Evolutionary conservation across 2,888 invertebrate species (phyloP), one percentile per base, ranked within the genome.

Genomic region (Xanthia togata): DNA sequence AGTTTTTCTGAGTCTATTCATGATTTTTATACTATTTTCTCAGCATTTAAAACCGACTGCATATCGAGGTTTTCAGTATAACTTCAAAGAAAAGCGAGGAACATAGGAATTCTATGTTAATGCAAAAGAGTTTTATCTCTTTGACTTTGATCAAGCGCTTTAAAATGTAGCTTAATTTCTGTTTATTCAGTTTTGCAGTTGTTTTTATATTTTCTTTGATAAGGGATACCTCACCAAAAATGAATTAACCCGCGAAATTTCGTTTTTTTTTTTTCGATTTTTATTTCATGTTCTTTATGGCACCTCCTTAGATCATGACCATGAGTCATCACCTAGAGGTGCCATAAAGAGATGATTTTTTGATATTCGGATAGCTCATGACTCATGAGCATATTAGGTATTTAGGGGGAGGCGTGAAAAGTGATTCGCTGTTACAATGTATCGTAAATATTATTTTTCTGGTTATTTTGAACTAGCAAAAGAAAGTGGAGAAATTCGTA

Each of bases 61-160:
- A 70, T 68, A 81, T 81, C 67, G 50, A 73, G 73, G 65, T 72
- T 57, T 79, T 59, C 62, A 64, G 31, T 63, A 67, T 70, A 84
- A 65, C 80, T 70, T 79, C 62, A 70, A 81, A 81, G 70, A 69
- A 83, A 78, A 60, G 23, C 68, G 69, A 69, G 57, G n/a, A 67
- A 70, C 64, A 65, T 74, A 78, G 64, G 78, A 67, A 68, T 82
- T 55, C 31, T 81, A 60, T 81, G 64, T 78, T 78, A 81, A 81
- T 75, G 64, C 59, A 47, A 60, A 79, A 60, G 47, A 70, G 78
- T 70, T 84, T 70, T 8, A 47, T 62, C 23, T 70, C 67, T 80
- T 79, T 70, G 35, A 41, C 69, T 79, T 83, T 79, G 63, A 70
- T 78, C 69, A 81, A 83, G 47, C 55, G 50, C 53, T 71, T 63